Base-by-base conservation (phyloP, 2,888 invertebrate genomes). In the Athalia cordata region DNA sequence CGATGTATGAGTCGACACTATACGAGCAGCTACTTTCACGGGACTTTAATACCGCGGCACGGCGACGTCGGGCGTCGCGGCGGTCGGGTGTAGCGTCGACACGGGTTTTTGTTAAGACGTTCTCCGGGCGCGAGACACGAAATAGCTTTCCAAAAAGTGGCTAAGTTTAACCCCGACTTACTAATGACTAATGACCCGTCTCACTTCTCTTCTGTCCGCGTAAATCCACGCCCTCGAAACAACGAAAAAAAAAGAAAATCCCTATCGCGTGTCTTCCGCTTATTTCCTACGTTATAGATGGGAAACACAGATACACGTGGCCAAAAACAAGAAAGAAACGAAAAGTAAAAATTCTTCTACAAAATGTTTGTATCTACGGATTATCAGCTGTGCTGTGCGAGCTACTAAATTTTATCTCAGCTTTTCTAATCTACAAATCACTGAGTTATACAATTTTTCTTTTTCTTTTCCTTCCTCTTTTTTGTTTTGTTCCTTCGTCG, bases 401-500 rank as follows among this genome's bases (percentile, higher is more conserved):
- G 15, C 45, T 80, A 80, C 78, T 79, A 74, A 80, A 79, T 80
- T 80, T 79, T 80, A 81, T 79, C 80, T 59, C 64, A 78, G n/a
- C 64, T 66, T 77, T 62, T 72, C 78, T 77, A 29, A 57, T 13
- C 7, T 4, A 3, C 15, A 8, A 4, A 45, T 15, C 5, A 55
- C 2, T 15, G 66, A 47, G 11, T 49, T 11, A 50, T 15, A 11
- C 29, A 29, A 29, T 0, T 29, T 29, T 29, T 29, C n/a, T 29
- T 29, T 29, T 29, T 29, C 29, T 29, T 67, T 78, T 61, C 62
- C 57, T 55, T 59, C 57, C 70, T 57, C 11, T 29, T 2, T 29
- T 29, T 29, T 29, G 2, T 29, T 29, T 29, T n/a, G n/a, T 29
- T 29, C 29, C 29, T 29, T 29, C 29, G 29, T 29, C 29, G 29